Percentiles rank a stretch among this genome's conserved stretches.
Evolutionary conservation across 2,113 vertebrate species (phyloP).

Genomic region (Pygoscelis adeliae): DNA sequence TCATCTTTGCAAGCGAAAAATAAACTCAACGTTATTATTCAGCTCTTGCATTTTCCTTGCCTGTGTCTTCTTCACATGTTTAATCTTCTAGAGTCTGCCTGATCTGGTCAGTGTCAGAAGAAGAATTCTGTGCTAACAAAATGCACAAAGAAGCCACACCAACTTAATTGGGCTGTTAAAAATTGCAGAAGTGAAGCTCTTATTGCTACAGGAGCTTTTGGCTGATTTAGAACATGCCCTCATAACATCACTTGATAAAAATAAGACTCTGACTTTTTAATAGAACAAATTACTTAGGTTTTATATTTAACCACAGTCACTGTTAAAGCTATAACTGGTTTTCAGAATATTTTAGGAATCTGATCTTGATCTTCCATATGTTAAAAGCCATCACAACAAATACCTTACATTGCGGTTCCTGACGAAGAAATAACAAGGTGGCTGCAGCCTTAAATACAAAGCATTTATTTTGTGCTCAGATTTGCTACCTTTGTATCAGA

Average conservation of each 20-base stretch:
- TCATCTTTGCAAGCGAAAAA: background rate
- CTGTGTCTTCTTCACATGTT: background rate
- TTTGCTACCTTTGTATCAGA: background rate
- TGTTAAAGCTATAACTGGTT: slow-evolving; percentile 73
- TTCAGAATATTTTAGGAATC: slow-evolving; percentile 78
- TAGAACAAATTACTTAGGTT: slow-evolving; percentile 77
- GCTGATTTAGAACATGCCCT: slow-evolving; percentile 64
- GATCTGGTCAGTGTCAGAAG: background rate
- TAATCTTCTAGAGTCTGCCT: background rate
- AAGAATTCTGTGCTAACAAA: slow-evolving; percentile 36
- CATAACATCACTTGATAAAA: slow-evolving; percentile 77
- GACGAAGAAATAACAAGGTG: background rate
- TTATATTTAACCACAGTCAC: slow-evolving; percentile 77
- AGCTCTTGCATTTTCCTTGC: background rate
- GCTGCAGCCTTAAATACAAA: background rate
- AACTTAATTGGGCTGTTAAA: slow-evolving; percentile 36
- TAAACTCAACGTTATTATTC: background rate
- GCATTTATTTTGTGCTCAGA: background rate
- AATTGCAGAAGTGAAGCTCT: slow-evolving; percentile 34
- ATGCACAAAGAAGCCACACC: slow-evolving; percentile 36
- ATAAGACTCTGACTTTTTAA: slow-evolving; percentile 77
- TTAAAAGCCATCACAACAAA: slow-evolving; percentile 66
- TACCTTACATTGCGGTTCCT: background rate
- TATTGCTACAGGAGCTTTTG: slow-evolving; percentile 42
- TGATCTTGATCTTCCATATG: slow-evolving; percentile 63